Evolutionary conservation across 23 tunicate genomes (phyloP).

Genomic region (Halocynthia aurantium): DNA sequence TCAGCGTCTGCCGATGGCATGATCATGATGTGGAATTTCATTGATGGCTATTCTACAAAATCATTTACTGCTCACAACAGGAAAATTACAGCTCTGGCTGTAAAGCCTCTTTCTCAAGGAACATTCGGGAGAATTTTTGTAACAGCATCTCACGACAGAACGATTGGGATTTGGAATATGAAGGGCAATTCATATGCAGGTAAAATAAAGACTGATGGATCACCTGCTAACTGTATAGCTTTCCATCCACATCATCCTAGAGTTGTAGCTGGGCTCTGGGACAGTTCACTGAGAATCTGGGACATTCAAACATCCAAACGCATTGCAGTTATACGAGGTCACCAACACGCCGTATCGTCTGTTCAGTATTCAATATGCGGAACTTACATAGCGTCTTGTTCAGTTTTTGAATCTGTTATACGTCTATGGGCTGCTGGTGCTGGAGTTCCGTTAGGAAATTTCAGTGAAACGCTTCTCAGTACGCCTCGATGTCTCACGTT

Average conservation of each 20-base stretch:
- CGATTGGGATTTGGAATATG: conserved; percentile 13
- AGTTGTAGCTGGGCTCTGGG: conserved; percentile 38
- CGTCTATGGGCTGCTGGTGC: conserved; percentile 19
- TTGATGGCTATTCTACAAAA: background rate
- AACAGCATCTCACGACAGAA: conserved; percentile 12
- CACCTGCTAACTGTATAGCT: conserved; percentile 20
- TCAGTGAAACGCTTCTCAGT: conserved; percentile 17
- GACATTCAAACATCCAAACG: conserved; percentile 33
- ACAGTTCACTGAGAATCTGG: conserved; percentile 36
- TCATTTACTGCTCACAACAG: conserved; percentile 8
- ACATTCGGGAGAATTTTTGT: conserved; percentile 2
- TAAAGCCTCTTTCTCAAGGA: conserved; percentile 13
- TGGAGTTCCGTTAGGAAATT: conserved; percentile 28
- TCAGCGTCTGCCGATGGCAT: conserved; percentile 9
- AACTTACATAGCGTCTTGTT: conserved; percentile 26
- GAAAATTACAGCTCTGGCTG: background rate
- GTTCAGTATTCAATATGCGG: conserved; percentile 25
- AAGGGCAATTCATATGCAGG: background rate
- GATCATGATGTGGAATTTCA: conserved; percentile 7
- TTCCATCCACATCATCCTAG: conserved; percentile 27
- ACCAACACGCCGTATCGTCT: conserved; percentile 21
- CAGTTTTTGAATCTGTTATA: conserved; percentile 13
- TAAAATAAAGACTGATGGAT: conserved; percentile 9
- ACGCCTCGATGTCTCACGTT: conserved; percentile 12
- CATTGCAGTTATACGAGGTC: conserved; percentile 33